These are phyloP conservation scores for Raja brachyura DNA, from an alignment of 2,113 vertebrate species.

Conservation along the genomic window DNA sequence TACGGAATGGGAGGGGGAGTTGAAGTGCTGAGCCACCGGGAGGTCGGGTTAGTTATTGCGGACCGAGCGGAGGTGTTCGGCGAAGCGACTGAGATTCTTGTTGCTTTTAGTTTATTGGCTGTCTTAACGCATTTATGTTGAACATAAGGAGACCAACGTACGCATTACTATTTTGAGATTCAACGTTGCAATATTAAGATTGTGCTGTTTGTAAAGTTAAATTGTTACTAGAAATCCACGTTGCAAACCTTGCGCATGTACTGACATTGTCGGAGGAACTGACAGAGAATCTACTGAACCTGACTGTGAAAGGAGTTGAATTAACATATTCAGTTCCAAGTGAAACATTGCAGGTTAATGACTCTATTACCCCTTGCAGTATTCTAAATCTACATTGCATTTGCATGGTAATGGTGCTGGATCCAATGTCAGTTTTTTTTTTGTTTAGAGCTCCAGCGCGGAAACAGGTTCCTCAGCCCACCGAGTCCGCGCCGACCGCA, in stretches of 20 bases:
- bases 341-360: conserved; percentile 24
- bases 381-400: conserved; percentile 23
- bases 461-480: too few relatives aligned
- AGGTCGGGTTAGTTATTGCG: too few relatives aligned
- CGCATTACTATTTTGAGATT: neutral
- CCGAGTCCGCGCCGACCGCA: too few relatives aligned
- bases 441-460: too few relatives aligned
- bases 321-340: conserved; percentile 13
- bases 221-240: neutral
- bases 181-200: neutral
- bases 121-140: neutral
- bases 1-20: too few relatives aligned
- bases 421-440: neutral
- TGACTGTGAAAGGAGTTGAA: neutral
- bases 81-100: neutral
- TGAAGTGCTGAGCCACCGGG: too few relatives aligned
- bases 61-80: too few relatives aligned
- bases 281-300: neutral
- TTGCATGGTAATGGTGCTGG: neutral
- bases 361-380: neutral
- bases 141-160: neutral
- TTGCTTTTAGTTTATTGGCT: neutral
- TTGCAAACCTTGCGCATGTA: neutral
- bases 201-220: neutral
- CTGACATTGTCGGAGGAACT: neutral